phyloP scores from a whole-genome alignment of 1,140 invertebrate genomes.

The Trinorchestia longiramus region DNA sequence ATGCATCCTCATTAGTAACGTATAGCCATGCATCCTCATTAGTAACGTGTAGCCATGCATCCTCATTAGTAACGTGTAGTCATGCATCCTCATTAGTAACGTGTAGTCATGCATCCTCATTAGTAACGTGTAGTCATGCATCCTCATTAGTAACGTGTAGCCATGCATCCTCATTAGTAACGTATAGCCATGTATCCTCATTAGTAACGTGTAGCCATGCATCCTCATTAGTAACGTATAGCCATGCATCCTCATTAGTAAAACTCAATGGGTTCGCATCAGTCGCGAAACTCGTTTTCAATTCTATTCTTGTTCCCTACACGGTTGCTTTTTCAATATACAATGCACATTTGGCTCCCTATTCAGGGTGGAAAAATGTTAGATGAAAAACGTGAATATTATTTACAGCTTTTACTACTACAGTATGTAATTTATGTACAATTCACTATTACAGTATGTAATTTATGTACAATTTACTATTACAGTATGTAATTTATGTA shows the following conservation, averaged over 20 bases:
- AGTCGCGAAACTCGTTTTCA: not conserved
- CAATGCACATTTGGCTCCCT: not conserved
- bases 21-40: not conserved
- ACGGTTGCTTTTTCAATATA: no score
- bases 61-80: not conserved
- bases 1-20: not conserved
- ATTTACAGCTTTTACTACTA: no score
- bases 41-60: not conserved
- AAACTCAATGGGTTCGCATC: not conserved
- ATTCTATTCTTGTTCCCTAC: not conserved
- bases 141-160: not conserved
- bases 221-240: not conserved
- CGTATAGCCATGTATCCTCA: not conserved
- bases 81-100: not conserved
- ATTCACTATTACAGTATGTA: no score
- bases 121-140: not conserved
- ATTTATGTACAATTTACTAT: no score
- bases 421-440: no score
- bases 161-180: not conserved
- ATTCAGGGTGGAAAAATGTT: no score
- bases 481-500: no score
- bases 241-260: not conserved
- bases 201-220: not conserved
- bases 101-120: not conserved
- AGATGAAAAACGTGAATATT: no score